Percentiles rank a stretch among this genome's conserved stretches.
These are phyloP conservation scores for Mamestra brassicae DNA, from an alignment of 2,888 invertebrate genomes.

Conservation along the genomic window DNA sequence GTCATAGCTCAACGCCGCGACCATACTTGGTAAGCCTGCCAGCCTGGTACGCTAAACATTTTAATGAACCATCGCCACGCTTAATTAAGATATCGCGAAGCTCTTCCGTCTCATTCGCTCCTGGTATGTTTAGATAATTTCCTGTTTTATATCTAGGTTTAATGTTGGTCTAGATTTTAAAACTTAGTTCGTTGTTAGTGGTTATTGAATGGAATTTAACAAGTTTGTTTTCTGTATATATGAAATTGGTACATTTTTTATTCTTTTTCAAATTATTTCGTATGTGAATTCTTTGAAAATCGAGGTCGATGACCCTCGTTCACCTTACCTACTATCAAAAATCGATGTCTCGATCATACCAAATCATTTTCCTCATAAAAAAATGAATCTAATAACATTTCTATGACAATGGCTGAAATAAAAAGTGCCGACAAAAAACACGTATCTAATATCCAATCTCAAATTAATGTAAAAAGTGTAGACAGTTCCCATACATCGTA, in stretches of 20 bases:
- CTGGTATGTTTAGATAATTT: slow-evolving; percentile 60
- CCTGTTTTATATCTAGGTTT: slow-evolving; percentile 60
- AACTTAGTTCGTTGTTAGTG: neutral
- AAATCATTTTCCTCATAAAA: neutral
- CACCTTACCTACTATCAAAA: no score
- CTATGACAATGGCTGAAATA: slow-evolving; percentile 5
- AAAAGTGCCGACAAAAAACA: slow-evolving; percentile 32
- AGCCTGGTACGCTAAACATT: slow-evolving; percentile 70
- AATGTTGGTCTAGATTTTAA: slow-evolving; percentile 49
- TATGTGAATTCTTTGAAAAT: neutral
- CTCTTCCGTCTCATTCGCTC: slow-evolving; percentile 61
- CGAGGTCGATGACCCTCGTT: neutral
- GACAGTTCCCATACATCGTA: slow-evolving; percentile 62
- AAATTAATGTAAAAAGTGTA: slow-evolving; percentile 58
- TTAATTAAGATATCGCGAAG: slow-evolving; percentile 73
- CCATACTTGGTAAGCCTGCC: slow-evolving; percentile 61
- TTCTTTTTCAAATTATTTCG: neutral
- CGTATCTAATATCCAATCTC: slow-evolving; percentile 46
- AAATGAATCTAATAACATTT: slow-evolving; percentile 21
- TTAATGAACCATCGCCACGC: slow-evolving; percentile 72
- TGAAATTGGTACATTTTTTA: no score
- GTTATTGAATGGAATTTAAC: slow-evolving; percentile 15
- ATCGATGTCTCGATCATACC: neutral
- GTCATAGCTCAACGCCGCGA: slow-evolving; percentile 25
- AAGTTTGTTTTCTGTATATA: neutral